Evolutionary conservation across 2,888 invertebrate genomes (phyloP), one percentile per base, ranked within the genome.

Genomic region (Athetis lepigone): DNA sequence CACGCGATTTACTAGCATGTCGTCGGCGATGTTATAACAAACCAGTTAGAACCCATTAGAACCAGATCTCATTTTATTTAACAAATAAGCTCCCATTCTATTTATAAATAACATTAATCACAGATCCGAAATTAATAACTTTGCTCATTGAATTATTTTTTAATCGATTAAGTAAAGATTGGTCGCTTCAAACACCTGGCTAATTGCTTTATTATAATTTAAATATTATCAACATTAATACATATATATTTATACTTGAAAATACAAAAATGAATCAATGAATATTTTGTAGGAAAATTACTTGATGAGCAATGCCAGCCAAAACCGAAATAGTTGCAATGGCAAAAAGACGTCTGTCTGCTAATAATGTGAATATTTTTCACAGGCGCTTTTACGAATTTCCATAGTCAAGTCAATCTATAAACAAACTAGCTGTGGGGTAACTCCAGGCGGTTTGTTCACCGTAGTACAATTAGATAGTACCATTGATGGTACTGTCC

Each of bases 221-320:
- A n/a, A 29, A 46, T 19, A 54, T 23, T 46, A 36, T 23, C 8
- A 33, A 7, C 33, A 43, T 63, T 37, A 29, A 62, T 43, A 52
- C 11, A n/a, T 37, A 37, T 2, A 23, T 51, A 37, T 65, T n/a
- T n/a, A n/a, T n/a, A n/a, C n/a, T n/a, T n/a, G n/a, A n/a, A n/a
- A n/a, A n/a, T n/a, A n/a, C n/a, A n/a, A n/a, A n/a, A n/a, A n/a
- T n/a, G n/a, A n/a, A n/a, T n/a, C n/a, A n/a, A 29, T 52, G 25
- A 36, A 18, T 9, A 11, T 11, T 4, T 18, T 54, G 1, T 13
- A 37, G 27, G n/a, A 45, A 29, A 66, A 37, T 19, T 27, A 23
- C 37, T 52, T 37, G 29, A 37, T 16, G 2, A 47, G 13, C 11
- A 2, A 29, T 21, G 13, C 0, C 4, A 23, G 19, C 55, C 1